Base-by-base conservation (phyloP, 1,140 invertebrate species). In the Cyphomyrmex costatus region DNA sequence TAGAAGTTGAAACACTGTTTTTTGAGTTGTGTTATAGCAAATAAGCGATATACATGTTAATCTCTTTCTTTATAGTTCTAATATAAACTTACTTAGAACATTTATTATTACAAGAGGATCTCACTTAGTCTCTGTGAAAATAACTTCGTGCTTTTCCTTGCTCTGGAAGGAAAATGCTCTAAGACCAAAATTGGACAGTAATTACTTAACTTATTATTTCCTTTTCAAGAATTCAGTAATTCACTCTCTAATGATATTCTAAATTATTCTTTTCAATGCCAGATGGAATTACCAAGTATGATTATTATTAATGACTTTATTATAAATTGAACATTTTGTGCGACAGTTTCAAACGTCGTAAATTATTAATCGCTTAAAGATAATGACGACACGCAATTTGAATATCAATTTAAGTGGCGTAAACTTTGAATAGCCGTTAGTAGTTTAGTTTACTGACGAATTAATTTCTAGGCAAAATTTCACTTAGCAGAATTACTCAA, bases 401-500 rank as follows among this genome's bases (percentile, higher is more conserved):
- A 42, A 60, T 68, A 19, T 83, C 21, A 60, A 24, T 83, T 83
- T 83, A 83, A 83, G 56, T 74, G 56, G 36, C 73, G 66, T 60
- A 46, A 80, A 83, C 68, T 83, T 74, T 83, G 73, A 83, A 74
- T 83, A 74, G 68, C 49, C 53, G 56, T 56, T 21, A 46, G 53
- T 74, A 74, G 77, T 73, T 73, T 60, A 61, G 63, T 74, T 73
- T 49, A 61, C 68, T 27, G 36, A 19, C 24, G 36, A 83, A 83
- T 83, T 83, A 83, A 83, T 73, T 61, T 46, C 79, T 61, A 68
- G 36, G 53, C n/a, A 56, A 8, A 42, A 73, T 73, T 74, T 83
- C 68, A 83, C 68, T 83, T 83, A 83, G 79, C 53, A 46, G 60
- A 83, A 83, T 83, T 83, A 83, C 36, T 73, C 79, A 24, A 73